Conservation (phyloP, 30 jellyfish, hydroid and myxozoan genomes). For the Pseudorhiza aurosa region DNA sequence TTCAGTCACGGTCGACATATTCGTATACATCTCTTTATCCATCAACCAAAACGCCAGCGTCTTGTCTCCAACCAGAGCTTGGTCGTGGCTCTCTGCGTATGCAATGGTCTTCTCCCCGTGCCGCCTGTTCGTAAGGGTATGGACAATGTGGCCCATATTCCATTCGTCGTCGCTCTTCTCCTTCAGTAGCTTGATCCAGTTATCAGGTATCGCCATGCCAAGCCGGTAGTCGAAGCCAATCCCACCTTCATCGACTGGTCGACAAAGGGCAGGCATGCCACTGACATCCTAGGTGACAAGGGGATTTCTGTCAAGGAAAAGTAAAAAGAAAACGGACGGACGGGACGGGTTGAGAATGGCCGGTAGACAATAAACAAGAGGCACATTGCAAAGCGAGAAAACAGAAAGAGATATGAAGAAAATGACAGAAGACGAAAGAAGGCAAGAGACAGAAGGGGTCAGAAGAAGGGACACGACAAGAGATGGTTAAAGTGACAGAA, state of each 20-base stretch:
- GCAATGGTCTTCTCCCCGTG: slow-evolving; percentile 91
- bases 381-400: too few relatives aligned
- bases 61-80: slow-evolving; percentile 99
- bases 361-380: too few relatives aligned
- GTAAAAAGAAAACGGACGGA: too few relatives aligned
- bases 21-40: slow-evolving; percentile 98
- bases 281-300: slow-evolving; percentile 95
- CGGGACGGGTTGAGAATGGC: too few relatives aligned
- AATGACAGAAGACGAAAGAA: too few relatives aligned
- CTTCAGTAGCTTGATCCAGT: slow-evolving; percentile 90
- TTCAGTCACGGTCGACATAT: slow-evolving; percentile 85
- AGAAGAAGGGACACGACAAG: too few relatives aligned
- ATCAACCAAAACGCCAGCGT: slow-evolving; percentile 98
- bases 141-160: slow-evolving; percentile 90
- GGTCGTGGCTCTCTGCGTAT: slow-evolving; percentile 99
- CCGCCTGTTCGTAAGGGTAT: slow-evolving; percentile 82
- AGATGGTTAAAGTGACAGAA: too few relatives aligned
- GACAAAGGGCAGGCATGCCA: slow-evolving; percentile 98
- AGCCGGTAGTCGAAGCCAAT: slow-evolving; percentile 95
- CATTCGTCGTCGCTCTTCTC: slow-evolving; percentile 88
- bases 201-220: slow-evolving; percentile 98
- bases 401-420: too few relatives aligned
- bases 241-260: slow-evolving; percentile 98
- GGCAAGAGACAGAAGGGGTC: too few relatives aligned
- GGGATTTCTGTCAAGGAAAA: too few relatives aligned